A percentile compares a stretch with the other conserved stretches of the same genome.
These are phyloP conservation scores for Drosophila busckii DNA, from an alignment of 1,140 invertebrate species.

Conservation along the genomic window DNA sequence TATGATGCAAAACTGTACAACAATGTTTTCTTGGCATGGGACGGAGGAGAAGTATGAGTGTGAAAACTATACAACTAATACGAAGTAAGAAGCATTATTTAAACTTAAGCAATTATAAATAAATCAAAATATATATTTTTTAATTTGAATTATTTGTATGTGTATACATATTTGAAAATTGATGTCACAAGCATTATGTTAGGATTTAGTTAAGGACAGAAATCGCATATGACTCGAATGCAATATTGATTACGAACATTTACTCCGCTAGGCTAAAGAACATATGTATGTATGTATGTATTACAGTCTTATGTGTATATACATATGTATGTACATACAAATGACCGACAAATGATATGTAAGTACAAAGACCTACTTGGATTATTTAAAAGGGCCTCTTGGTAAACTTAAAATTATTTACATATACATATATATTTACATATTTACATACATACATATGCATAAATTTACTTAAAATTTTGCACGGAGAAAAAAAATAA, in stretches of 20 bases:
- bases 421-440: background rate
- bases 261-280: constrained; percentile 2
- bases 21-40: no score
- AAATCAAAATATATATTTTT: no score
- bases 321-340: background rate
- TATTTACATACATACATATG: background rate
- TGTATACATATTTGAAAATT: background rate
- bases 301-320: background rate
- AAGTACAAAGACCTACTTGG: background rate
- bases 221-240: constrained; percentile 1
- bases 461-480: background rate
- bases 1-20: no score
- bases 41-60: no score
- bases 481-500: background rate
- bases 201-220: constrained; percentile 1
- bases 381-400: background rate
- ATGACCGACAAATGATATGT: constrained; percentile 9
- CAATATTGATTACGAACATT: no score
- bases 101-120: no score
- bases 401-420: background rate
- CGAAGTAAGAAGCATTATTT: no score
- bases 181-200: background rate
- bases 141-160: no score
- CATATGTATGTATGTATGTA: background rate
- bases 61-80: no score